Conservation (phyloP, 2,113 vertebrate species). For the Neodon shergylaensis region DNA sequence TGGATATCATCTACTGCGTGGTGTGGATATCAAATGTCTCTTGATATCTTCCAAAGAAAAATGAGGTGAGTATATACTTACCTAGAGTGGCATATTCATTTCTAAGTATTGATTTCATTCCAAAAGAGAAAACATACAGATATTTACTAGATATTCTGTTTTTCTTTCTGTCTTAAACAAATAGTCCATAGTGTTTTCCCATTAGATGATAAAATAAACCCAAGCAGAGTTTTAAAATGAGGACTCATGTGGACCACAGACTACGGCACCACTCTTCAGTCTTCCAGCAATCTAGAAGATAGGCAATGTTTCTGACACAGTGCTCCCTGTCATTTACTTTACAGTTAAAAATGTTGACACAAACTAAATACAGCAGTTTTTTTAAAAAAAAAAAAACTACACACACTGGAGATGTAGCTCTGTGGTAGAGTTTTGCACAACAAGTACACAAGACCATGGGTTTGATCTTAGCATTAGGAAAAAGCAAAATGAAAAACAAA, state of each 20-base stretch:
- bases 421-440: neutral
- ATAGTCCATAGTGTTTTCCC: slow-evolving; percentile 12
- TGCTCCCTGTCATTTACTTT: slow-evolving; percentile 9
- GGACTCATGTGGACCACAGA: neutral
- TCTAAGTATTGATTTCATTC: neutral
- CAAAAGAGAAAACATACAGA: neutral
- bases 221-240: neutral
- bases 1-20: neutral
- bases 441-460: neutral
- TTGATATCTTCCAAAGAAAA: neutral
- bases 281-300: neutral
- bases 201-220: neutral
- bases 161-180: slow-evolving; percentile 54
- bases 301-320: neutral
- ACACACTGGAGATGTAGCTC: neutral
- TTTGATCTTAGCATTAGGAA: neutral
- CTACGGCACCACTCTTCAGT: neutral
- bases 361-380: neutral
- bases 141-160: neutral
- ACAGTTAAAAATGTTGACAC: slow-evolving; percentile 30
- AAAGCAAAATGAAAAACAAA: neutral
- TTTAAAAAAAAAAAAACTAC: neutral
- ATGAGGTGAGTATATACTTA: neutral
- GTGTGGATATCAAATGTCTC: neutral
- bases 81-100: neutral